Conservation (phyloP, 2,888 invertebrate species). For the Hemistola chrysoprasaria region DNA sequence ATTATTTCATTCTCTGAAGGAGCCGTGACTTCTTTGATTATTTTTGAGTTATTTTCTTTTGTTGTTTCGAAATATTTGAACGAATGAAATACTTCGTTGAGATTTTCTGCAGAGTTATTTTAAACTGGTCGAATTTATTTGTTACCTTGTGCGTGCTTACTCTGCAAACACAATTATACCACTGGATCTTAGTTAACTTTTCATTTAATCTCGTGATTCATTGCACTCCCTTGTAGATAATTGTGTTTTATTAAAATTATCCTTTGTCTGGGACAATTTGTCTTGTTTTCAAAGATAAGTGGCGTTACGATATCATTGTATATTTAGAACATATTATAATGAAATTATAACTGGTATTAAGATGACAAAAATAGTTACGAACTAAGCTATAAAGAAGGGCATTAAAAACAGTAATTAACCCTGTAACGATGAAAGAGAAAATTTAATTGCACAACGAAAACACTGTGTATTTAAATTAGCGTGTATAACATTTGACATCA, state of each 20-base stretch:
- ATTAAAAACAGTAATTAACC: no score
- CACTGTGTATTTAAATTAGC: no score
- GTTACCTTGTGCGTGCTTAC: constrained; percentile 38
- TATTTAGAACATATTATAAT: no score
- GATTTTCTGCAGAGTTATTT: constrained; percentile 45
- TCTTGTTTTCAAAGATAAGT: not conserved
- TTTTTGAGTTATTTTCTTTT: constrained; percentile 24
- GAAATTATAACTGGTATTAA: no score
- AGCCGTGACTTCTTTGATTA: constrained; percentile 30
- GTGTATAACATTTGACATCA: no score
- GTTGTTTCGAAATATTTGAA: constrained; percentile 14
- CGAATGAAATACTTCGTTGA: constrained; percentile 26
- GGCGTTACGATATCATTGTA: no score
- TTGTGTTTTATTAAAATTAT: constrained; percentile 12
- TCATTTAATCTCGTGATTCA: constrained; percentile 37
- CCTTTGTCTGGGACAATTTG: not conserved
- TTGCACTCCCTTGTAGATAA: constrained; percentile 37
- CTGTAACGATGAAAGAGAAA: no score
- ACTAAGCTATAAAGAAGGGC: no score
- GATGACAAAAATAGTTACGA: no score
- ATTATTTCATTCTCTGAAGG: constrained; percentile 16
- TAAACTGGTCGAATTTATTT: constrained; percentile 51
- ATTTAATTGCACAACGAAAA: no score
- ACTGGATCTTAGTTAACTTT: constrained; percentile 37
- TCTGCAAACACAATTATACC: constrained; percentile 39